phyloP scores from a whole-genome alignment of 2,888 invertebrate genomes.

The Tetragnatha montana region DNA sequence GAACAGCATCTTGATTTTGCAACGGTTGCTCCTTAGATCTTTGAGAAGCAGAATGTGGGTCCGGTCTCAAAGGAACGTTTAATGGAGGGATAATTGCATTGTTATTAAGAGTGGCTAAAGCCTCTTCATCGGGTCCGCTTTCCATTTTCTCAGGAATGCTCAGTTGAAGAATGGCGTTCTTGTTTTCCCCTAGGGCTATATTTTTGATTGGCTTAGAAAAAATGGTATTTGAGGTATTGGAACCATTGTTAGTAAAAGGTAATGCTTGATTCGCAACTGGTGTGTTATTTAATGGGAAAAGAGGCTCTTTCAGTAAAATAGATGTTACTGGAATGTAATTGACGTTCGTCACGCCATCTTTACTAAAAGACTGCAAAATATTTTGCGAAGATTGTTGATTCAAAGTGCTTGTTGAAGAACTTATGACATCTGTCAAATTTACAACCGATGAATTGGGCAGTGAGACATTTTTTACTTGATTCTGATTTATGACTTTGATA shows the following conservation, averaged over 20 bases:
- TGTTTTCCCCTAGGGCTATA: constrained; percentile 49
- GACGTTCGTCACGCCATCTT: background rate
- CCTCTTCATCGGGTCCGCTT: background rate
- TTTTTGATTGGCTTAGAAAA: constrained; percentile 34
- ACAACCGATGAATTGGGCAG: background rate
- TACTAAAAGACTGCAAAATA: too few relatives aligned
- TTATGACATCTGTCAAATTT: background rate
- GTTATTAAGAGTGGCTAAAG: background rate
- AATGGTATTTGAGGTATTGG: background rate
- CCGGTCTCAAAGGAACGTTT: background rate
- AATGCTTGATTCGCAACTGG: background rate
- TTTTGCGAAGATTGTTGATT: background rate
- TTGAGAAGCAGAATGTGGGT: background rate
- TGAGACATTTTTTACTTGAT: too few relatives aligned
- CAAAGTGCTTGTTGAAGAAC: background rate
- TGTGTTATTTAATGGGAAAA: background rate
- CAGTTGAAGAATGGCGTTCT: constrained; percentile 56
- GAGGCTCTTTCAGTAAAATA: background rate
- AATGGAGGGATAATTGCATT: background rate
- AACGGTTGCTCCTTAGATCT: background rate
- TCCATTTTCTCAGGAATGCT: constrained; percentile 37
- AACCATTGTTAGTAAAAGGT: background rate
- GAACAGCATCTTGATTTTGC: background rate
- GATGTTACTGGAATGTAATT: background rate
- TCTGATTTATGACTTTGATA: too few relatives aligned